A percentile compares a stretch with the other conserved stretches of the same genome.
Conservation (phyloP, 2,888 invertebrate genomes). For the Xestobium rufovillosum region DNA sequence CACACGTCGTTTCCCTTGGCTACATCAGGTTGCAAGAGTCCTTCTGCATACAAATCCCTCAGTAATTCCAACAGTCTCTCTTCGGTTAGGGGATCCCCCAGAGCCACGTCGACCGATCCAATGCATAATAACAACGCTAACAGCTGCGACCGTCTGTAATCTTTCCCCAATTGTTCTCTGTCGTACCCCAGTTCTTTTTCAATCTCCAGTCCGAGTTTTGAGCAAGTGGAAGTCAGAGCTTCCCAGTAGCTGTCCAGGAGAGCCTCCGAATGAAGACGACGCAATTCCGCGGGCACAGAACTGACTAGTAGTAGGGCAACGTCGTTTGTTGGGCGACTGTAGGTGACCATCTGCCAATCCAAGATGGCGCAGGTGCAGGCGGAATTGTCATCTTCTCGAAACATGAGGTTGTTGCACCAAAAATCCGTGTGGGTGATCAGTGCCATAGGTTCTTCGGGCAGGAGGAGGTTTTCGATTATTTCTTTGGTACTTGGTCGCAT, state of each 20-base stretch:
- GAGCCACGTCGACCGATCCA: constrained; percentile 72
- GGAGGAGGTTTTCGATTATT: constrained; percentile 61
- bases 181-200: constrained; percentile 49
- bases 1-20: no score
- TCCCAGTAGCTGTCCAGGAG: constrained; percentile 66
- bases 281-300: constrained; percentile 63
- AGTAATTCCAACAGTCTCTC: constrained; percentile 66
- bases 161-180: constrained; percentile 46
- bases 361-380: constrained; percentile 59
- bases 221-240: constrained; percentile 53
- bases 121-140: constrained; percentile 71
- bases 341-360: constrained; percentile 81
- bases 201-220: constrained; percentile 56
- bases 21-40: constrained; percentile 47
- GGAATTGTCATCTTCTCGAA: constrained; percentile 46
- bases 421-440: constrained; percentile 77
- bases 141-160: constrained; percentile 59
- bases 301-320: constrained; percentile 65
- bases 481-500: constrained; percentile 62
- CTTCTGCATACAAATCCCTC: constrained; percentile 63
- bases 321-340: constrained; percentile 71
- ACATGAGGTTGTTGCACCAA: constrained; percentile 74
- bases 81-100: constrained; percentile 70
- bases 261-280: constrained; percentile 54
- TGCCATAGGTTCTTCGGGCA: constrained; percentile 65